These are phyloP conservation scores for Xenopus tropicalis DNA, from an alignment of 2,113 vertebrate species.

Conservation along the genomic window UCB_Xtro_10.0 CM004448.2:111000001-111000500, in stretches of 20 bases:
- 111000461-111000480: not conserved
- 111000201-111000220: constrained; percentile 3
- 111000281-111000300: constrained; percentile 2
- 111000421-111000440: constrained; percentile 2
- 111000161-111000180: constrained; percentile 33
- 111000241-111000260: not conserved
- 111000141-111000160: not conserved
- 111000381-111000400: constrained; percentile 12
- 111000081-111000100: constrained; percentile 6
- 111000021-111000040: constrained; percentile 15
- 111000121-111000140: not conserved
- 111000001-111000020: constrained; percentile 14
- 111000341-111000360: constrained; percentile 17
- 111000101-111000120: constrained; percentile 2
- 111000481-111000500: no score
- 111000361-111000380: constrained; percentile 11
- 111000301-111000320: not conserved
- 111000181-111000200: not conserved
- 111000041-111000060: not conserved
- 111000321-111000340: constrained; percentile 34
- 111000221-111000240: not conserved
- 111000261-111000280: not conserved
- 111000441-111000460: not conserved
- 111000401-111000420: constrained; percentile 19
- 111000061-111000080: not conserved